Evolutionary conservation across 2,888 invertebrate species (phyloP), one percentile per base, ranked within the genome.

Genomic region (Girardia tigrina): DNA sequence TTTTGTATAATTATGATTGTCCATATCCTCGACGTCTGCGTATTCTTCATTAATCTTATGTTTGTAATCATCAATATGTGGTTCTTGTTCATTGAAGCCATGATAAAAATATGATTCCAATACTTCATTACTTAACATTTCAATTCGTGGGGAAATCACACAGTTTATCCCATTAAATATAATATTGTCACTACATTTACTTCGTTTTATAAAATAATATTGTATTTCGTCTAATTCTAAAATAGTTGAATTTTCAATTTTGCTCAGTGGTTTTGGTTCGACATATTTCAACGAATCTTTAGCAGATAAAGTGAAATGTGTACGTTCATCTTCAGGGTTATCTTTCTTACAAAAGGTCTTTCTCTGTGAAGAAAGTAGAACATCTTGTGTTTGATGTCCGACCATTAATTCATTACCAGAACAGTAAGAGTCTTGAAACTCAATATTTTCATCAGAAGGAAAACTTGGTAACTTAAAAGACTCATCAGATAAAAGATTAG

Each of bases 381-480:
- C 42, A 42, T 14, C 42, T 42, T n/a, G n/a, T 42, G n/a, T 14
- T 42, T 42, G n/a, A 42, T 14, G 12, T 42, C 42, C n/a, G 14
- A 42, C n/a, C 14, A 12, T n/a, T 42, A 14, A 14, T 42, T 42
- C n/a, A 42, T 14, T 42, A 14, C 14, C 14, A 42, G 12, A 42
- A 42, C 14, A 42, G 42, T 42, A 42, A 42, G 12, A n/a, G n/a
- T 42, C 12, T 42, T 56, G 4, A 20, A n/a, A n/a, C 4, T 56
- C n/a, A 6, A 56, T 20, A 56, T 23, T 56, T 56, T 56, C 56
- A 56, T 56, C 56, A 12, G 56, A 56, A 4, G 56, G 56, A n/a
- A 56, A 56, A 8, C 56, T 56, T 16, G 56, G 56, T 56, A 56
- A 56, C 23, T 56, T 56, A 56, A 56, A 56, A n/a, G 56, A 56